phyloP scores from a whole-genome alignment of 2,797 vertebrate genomes.

The Gymnoscopelus braueri region DNA sequence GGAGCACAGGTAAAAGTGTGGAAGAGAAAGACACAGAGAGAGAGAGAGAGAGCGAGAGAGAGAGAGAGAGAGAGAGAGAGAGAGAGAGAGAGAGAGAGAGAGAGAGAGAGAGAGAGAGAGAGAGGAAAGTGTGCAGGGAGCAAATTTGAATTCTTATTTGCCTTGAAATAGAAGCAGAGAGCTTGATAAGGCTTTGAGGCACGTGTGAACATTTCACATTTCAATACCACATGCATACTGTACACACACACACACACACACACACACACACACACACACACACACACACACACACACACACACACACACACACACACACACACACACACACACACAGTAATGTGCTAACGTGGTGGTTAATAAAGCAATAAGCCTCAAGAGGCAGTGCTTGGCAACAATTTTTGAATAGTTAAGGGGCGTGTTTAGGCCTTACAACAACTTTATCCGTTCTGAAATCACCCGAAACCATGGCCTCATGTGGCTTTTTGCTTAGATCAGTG shows the following conservation, averaged over 20 bases:
- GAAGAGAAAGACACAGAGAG: background rate
- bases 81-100: background rate
- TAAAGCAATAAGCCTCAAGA: background rate
- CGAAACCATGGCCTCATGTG: too few relatives aligned
- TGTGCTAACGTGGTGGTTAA: background rate
- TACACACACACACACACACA: background rate
- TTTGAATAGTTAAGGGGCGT: too few relatives aligned
- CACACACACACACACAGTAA: too few relatives aligned
- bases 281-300: too few relatives aligned
- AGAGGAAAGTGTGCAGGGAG: background rate
- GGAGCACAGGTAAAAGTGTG: background rate
- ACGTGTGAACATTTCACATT: background rate
- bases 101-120: background rate
- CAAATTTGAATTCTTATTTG: background rate
- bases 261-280: background rate
- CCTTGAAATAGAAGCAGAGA: background rate
- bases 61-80: background rate
- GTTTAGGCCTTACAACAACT: too few relatives aligned
- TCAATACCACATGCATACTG: background rate
- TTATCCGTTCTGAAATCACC: too few relatives aligned
- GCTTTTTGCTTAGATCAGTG: too few relatives aligned
- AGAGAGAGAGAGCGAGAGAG: background rate
- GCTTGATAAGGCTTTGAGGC: conserved; percentile 1
- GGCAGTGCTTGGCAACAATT: too few relatives aligned
- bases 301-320: too few relatives aligned